Evolutionary conservation across 1,140 invertebrate genomes (phyloP), one percentile per base, ranked within the genome.

Genomic region (Augochlora pura): DNA sequence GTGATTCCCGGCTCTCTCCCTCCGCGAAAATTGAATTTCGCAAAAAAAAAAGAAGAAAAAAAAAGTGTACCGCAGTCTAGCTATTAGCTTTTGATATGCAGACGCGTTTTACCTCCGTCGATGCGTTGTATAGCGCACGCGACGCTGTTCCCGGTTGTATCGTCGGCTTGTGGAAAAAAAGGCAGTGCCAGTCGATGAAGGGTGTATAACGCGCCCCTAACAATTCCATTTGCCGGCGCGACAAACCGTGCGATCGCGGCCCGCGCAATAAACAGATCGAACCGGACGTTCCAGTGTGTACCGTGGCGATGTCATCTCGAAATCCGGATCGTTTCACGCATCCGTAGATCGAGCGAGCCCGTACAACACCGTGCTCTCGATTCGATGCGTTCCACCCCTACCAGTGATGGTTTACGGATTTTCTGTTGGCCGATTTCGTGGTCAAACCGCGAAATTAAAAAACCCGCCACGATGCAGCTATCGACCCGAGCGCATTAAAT

Each of bases 281-380:
- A 88, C 88, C 88, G 81, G 69, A 86, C 72, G 77, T 83, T 82
- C 63, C 84, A 64, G 32, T 65, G 67, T 69, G 59, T 66, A 78
- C 32, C 25, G 39, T 64, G 49, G 23, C 85, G 83, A 86, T 87
- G 81, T 86, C 83, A 84, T 78, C 77, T 81, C 81, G 85, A 88
- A 88, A 87, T 86, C 80, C 82, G 82, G 85, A 88, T 88, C 85
- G 85, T 89, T 90, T 89, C 76, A 88, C 86, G 89, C 87, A 80
- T 80, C 70, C 66, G 46, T 71, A 71, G 42, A 52, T 66, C 57
- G 42, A 46, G 8, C n/a, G 67, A 9, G 21, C 21, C 8, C 14
- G 21, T 62, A 62, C 54, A 39, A 62, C 54, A 39, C 16, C 46
- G 18, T 71, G 49, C 4, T 57, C 54, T 52, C 54, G 38, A 42